phyloP scores from a whole-genome alignment of 37 sponge, comb jelly and placozoan genomes.

The Cladorhizidae sp. region DNA sequence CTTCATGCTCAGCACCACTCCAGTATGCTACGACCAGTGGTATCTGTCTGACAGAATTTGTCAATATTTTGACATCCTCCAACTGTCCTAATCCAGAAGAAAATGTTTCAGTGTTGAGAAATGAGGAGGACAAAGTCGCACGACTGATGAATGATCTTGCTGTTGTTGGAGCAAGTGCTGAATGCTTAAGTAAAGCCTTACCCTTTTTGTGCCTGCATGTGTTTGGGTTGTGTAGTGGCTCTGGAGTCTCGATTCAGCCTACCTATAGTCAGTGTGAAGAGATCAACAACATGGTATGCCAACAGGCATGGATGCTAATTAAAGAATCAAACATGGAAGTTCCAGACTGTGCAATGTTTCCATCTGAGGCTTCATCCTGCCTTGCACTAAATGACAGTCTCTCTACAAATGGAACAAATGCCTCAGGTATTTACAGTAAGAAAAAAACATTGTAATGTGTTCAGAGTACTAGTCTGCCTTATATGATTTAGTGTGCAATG shows the following conservation, averaged over 20 bases:
- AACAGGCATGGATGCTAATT: neutral
- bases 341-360: slow-evolving; percentile 6
- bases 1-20: too few relatives aligned
- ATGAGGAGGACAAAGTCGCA: neutral
- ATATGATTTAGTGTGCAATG: too few relatives aligned
- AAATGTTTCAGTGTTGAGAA: neutral
- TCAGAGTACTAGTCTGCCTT: too few relatives aligned
- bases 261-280: slow-evolving; percentile 8
- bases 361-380: slow-evolving; percentile 6
- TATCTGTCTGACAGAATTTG: neutral
- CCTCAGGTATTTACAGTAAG: too few relatives aligned
- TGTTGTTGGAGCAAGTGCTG: neutral
- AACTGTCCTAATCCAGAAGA: neutral
- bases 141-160: neutral
- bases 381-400: neutral
- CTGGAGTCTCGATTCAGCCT: neutral
- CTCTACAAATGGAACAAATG: too few relatives aligned
- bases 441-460: too few relatives aligned
- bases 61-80: neutral
- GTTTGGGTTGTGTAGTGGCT: slow-evolving; percentile 4
- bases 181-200: neutral
- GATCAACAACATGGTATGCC: neutral
- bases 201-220: slow-evolving; percentile 22
- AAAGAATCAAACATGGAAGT: neutral
- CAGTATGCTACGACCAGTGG: neutral